Evolutionary conservation across 2,888 invertebrate genomes (phyloP).

Genomic region (Rhogogaster chlorosoma): DNA sequence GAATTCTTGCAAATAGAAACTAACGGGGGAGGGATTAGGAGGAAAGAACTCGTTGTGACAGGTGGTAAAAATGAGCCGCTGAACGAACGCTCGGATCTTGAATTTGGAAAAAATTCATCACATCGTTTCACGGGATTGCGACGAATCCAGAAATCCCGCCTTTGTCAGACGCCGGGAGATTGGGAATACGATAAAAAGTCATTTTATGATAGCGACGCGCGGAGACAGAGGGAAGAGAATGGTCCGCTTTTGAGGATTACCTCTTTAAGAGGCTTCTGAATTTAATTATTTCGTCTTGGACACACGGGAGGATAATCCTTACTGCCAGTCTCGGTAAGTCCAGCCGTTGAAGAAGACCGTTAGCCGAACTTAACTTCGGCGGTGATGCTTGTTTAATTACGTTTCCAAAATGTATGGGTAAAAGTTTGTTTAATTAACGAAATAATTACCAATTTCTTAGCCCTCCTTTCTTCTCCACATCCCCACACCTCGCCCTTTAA

Average conservation of each 20-base stretch:
- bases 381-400: constrained; percentile 33
- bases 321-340: neutral
- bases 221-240: neutral
- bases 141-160: neutral
- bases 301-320: constrained; percentile 9
- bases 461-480: neutral
- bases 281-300: constrained; percentile 33
- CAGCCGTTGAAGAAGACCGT: neutral
- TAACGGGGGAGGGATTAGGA: neutral
- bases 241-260: neutral
- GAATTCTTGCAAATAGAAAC: neutral
- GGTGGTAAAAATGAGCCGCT: neutral
- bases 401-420: neutral
- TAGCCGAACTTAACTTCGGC: constrained; percentile 1
- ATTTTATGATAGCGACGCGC: neutral
- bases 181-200: neutral
- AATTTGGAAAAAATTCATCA: neutral
- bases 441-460: constrained; percentile 66
- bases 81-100: neutral
- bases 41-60: neutral
- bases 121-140: neutral
- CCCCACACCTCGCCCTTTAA: neutral
- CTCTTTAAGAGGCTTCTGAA: constrained; percentile 20
- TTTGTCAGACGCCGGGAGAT: neutral
- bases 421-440: constrained; percentile 74